Conservation (phyloP, 2,888 invertebrate species). For the Yponomeuta cagnagella region DNA sequence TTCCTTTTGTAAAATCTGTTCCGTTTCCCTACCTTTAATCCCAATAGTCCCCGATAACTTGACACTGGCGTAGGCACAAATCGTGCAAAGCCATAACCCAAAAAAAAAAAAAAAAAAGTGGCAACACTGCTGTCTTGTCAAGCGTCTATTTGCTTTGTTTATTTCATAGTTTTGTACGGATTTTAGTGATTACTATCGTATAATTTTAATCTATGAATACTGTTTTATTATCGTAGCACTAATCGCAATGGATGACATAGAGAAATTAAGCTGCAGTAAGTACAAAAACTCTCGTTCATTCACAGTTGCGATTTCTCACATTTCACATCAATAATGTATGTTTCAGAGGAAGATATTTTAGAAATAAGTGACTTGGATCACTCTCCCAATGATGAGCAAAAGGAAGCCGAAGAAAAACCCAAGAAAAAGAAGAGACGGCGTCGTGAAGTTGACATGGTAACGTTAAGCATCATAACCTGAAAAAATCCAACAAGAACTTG, state of each 20-base stretch:
- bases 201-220: not conserved
- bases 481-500: not conserved
- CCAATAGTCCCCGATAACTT: no score
- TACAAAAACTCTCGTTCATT: slow-evolving; percentile 20
- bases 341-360: slow-evolving; percentile 57
- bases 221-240: not conserved
- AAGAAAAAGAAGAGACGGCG: slow-evolving; percentile 60
- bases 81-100: no score
- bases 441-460: slow-evolving; percentile 65
- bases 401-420: slow-evolving; percentile 53
- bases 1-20: no score
- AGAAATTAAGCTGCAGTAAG: slow-evolving; percentile 67
- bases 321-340: not conserved
- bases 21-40: no score
- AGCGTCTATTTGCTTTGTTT: not conserved
- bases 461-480: slow-evolving; percentile 9
- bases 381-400: slow-evolving; percentile 58
- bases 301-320: not conserved
- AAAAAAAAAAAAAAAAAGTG: no score
- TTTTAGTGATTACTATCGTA: not conserved
- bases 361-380: slow-evolving; percentile 65
- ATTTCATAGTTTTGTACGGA: not conserved
- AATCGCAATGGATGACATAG: slow-evolving; percentile 21
- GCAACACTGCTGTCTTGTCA: no score
- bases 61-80: no score